These are phyloP conservation scores for Hemaris fuciformis DNA, from an alignment of 2,888 invertebrate species.

Conservation along the genomic window DNA sequence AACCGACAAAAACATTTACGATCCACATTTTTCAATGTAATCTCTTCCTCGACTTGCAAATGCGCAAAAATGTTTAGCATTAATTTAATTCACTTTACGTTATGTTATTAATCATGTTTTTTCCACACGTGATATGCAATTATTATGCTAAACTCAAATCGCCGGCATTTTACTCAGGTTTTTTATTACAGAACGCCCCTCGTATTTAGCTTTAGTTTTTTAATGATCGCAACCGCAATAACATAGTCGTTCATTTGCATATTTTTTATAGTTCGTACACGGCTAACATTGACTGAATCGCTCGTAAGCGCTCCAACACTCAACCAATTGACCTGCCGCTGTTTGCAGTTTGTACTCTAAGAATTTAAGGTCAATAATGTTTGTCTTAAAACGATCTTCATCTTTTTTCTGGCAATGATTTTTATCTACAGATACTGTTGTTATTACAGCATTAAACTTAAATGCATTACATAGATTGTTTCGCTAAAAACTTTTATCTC, in stretches of 20 bases:
- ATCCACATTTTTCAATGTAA: background rate
- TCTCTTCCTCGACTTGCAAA: background rate
- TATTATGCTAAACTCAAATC: slow-evolving; percentile 19
- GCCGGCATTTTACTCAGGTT: slow-evolving; percentile 17
- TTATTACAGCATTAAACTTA: background rate
- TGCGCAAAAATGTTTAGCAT: background rate
- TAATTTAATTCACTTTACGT: background rate
- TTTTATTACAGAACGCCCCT: slow-evolving; percentile 26
- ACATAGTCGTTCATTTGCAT: slow-evolving; percentile 27
- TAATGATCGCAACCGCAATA: slow-evolving; percentile 26
- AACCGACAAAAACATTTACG: background rate
- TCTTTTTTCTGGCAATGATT: background rate
- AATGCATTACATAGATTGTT: background rate
- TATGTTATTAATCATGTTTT: background rate
- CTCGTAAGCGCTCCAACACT: slow-evolving; percentile 18
- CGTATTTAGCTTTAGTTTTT: slow-evolving; percentile 26
- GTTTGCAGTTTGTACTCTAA: slow-evolving; percentile 26
- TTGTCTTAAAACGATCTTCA: background rate
- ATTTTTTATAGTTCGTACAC: slow-evolving; percentile 28
- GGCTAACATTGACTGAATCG: slow-evolving; percentile 24
- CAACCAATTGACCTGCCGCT: slow-evolving; percentile 21
- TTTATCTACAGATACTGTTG: background rate
- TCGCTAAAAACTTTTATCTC: too few species aligned
- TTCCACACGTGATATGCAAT: background rate
- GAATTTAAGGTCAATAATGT: slow-evolving; percentile 24